Evolutionary conservation across 2,113 vertebrate species (phyloP).

Genomic region (Sinocyclocheilus anophthalmus): DNA sequence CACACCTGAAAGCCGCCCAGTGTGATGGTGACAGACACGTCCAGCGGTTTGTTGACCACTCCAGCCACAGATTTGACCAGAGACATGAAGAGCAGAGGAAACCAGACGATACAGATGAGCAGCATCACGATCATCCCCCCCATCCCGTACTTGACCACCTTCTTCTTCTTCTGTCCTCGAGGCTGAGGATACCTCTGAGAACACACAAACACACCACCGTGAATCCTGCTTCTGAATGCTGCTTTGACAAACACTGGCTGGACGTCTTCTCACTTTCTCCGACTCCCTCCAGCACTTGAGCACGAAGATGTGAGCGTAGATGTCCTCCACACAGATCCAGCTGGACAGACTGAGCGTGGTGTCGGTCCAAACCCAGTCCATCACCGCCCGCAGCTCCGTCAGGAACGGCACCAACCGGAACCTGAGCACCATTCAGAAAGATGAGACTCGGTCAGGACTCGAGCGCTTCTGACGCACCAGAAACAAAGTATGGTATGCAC

Average conservation of each 20-base stretch:
- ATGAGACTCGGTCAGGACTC: background rate
- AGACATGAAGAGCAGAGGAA: slow-evolving; percentile 93
- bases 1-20: slow-evolving; percentile 86
- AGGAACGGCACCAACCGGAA: slow-evolving; percentile 89
- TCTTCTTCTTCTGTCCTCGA: slow-evolving; percentile 91
- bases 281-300: slow-evolving; percentile 91
- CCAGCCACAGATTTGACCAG: slow-evolving; percentile 90
- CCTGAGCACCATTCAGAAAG: slow-evolving; percentile 63
- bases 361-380: slow-evolving; percentile 95
- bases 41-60: slow-evolving; percentile 87
- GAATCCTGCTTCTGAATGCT: too few species aligned
- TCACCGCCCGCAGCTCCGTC: slow-evolving; percentile 87
- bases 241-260: background rate
- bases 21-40: slow-evolving; percentile 88
- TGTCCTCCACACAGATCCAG: slow-evolving; percentile 93
- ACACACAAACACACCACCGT: background rate
- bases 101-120: slow-evolving; percentile 92
- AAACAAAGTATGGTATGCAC: background rate
- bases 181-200: slow-evolving; percentile 88
- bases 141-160: slow-evolving; percentile 91
- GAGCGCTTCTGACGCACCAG: background rate
- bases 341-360: slow-evolving; percentile 90
- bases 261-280: slow-evolving; percentile 79
- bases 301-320: slow-evolving; percentile 90
- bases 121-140: slow-evolving; percentile 90